Conservation (phyloP, 2,113 vertebrate genomes). For the Oxyura jamaicensis region DNA sequence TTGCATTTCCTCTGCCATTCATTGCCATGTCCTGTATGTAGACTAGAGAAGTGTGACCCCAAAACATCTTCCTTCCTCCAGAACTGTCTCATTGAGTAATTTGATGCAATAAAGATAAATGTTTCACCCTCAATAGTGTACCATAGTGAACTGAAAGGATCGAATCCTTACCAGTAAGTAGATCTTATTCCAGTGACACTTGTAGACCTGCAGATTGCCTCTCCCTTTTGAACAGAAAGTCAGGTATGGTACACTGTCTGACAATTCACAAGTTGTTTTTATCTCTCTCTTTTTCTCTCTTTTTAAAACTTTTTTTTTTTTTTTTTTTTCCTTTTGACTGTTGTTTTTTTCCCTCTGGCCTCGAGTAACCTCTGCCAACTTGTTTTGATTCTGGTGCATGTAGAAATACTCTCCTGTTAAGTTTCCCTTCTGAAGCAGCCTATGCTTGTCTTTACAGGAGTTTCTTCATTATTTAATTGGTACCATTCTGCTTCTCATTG, state of each 20-base stretch:
- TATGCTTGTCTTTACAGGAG: slow-evolving; percentile 82
- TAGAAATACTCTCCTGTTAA: background rate
- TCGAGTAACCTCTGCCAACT: background rate
- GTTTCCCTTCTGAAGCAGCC: background rate
- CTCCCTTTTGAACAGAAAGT: background rate
- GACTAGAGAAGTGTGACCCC: background rate
- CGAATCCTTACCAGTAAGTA: background rate
- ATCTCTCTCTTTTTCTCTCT: background rate
- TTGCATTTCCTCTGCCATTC: background rate
- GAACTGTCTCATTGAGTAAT: background rate
- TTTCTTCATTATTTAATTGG: slow-evolving; percentile 91
- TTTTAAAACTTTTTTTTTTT: background rate
- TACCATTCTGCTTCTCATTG: slow-evolving; percentile 87
- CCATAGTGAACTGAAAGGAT: background rate
- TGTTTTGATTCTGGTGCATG: background rate
- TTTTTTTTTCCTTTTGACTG: background rate
- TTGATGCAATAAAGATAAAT: background rate
- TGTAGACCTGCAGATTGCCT: background rate
- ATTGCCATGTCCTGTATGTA: background rate
- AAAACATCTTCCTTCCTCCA: background rate
- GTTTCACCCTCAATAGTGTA: background rate
- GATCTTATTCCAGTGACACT: background rate
- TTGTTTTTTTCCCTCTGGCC: background rate
- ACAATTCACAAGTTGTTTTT: background rate
- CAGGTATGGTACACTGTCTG: background rate